A percentile compares a stretch with the other conserved stretches of the same genome.
Conservation (phyloP, 1,140 invertebrate genomes). For the Ceratina calcarata region DNA sequence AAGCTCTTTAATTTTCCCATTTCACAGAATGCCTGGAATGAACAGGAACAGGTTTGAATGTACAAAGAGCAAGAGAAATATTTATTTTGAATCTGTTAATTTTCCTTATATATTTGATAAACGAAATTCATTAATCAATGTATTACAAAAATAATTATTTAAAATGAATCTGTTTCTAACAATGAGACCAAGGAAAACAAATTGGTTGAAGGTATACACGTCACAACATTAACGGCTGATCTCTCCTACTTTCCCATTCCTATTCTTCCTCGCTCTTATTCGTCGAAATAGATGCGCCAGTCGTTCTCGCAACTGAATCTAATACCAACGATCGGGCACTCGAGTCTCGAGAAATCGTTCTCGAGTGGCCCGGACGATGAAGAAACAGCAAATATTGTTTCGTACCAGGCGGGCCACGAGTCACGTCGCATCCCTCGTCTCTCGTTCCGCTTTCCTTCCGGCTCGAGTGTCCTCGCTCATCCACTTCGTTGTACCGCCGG, state of each 20-base stretch:
- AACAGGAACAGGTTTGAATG: too few species aligned
- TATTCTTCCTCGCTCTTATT: background rate
- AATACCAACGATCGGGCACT: slow-evolving; percentile 27
- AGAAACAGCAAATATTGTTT: slow-evolving; percentile 32
- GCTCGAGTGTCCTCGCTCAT: slow-evolving; percentile 20
- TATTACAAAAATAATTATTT: background rate
- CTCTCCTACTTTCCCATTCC: background rate
- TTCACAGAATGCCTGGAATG: too few species aligned
- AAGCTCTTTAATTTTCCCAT: too few species aligned
- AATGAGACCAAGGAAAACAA: background rate
- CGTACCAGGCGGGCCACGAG: background rate
- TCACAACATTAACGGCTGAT: background rate
- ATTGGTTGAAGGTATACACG: slow-evolving; percentile 1
- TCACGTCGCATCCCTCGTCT: background rate
- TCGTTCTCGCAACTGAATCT: background rate
- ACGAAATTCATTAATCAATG: too few species aligned
- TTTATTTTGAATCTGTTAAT: too few species aligned
- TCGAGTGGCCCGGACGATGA: background rate
- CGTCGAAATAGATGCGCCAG: background rate
- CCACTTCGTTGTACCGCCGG: slow-evolving; percentile 13
- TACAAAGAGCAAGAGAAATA: too few species aligned
- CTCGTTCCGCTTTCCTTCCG: slow-evolving; percentile 28
- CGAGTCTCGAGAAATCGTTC: slow-evolving; percentile 9
- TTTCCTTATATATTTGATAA: too few species aligned
- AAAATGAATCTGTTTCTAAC: too few species aligned